phyloP scores from a whole-genome alignment of 2,797 vertebrate genomes.

The Mus spretus region DNA sequence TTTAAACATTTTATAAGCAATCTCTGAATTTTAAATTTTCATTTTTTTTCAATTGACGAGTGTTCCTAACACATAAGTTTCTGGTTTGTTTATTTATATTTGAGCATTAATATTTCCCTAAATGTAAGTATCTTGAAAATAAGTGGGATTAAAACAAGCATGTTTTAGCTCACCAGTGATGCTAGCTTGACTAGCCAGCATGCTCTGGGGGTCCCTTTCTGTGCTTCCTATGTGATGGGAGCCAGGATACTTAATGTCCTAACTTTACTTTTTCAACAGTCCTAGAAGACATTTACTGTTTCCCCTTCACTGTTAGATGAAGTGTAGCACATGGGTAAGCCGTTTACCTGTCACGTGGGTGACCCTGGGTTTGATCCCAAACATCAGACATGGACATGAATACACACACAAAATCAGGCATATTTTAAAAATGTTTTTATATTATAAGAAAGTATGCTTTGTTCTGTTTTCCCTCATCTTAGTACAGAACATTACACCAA shows the following conservation, averaged over 20 bases:
- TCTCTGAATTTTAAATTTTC: constrained; percentile 49
- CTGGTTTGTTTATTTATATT: background rate
- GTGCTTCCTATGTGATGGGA: background rate
- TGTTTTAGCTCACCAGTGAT: background rate
- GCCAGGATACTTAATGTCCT: background rate
- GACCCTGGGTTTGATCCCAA: background rate
- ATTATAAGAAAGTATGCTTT: constrained; percentile 32
- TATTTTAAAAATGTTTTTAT: constrained; percentile 63
- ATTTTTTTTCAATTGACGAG: constrained; percentile 39
- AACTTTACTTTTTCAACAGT: background rate
- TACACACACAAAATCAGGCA: too few species aligned
- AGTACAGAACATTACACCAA: constrained; percentile 15
- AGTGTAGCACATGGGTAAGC: background rate
- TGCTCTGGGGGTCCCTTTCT: background rate
- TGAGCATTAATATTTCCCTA: background rate
- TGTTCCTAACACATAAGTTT: background rate
- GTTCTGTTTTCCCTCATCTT: background rate
- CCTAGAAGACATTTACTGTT: background rate
- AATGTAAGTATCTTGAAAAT: constrained; percentile 57
- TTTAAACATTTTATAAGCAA: constrained; percentile 7
- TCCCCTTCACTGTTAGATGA: background rate
- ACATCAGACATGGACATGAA: background rate
- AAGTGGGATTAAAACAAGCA: constrained; percentile 37
- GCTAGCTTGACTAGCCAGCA: background rate
- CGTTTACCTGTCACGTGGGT: too few species aligned